Evolutionary conservation across 2,113 vertebrate genomes (phyloP), one percentile per base, ranked within the genome.

Genomic region (Lycocorax pyrrhopterus): DNA sequence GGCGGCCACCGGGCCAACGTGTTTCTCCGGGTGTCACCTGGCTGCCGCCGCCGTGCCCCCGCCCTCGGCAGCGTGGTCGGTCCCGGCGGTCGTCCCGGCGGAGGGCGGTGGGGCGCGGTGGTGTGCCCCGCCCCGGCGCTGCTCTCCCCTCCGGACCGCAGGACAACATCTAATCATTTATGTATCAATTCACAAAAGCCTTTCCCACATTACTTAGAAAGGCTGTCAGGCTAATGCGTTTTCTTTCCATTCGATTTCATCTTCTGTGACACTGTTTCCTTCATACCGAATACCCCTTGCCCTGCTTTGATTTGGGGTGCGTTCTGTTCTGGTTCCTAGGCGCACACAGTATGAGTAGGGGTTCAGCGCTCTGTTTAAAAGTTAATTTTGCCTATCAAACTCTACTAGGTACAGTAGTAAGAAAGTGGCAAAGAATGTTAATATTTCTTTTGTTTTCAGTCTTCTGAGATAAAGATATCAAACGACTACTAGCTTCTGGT

Each of bases 381-480:
- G 93, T 87, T 75, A 95, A 93, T 95, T 78, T 97, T 21, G 10
- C 51, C 89, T 84, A 83, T 85, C 67, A 58, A 89, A 97, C 97
- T 97, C 96, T 95, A 69, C 91, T 82, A 79, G 89, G 84, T 72
- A 94, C 68, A 80, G 49, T 69, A 77, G 72, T 23, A 39, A 85
- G 88, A 52, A 94, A 97, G 93, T 77, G 85, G 35, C 9, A 10
- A 33, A 67, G 83, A 80, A 92, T 83, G 72, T 52, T 69, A 75
- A 44, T 87, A 43, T 89, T 75, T 67, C 77, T 96, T 96, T 93
- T 83, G 78, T 94, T 79, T 88, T 26, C 22, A 21, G 25, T 58
- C 81, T 75, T 75, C 39, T 84, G 89, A 89, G 89, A 96, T 95
- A 83, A 96, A 97, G 95, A 89, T 82, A 80, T 85, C 93, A 97